These are phyloP conservation scores for Rhogogaster chlorosoma DNA, from an alignment of 2,888 invertebrate species.

Conservation along the genomic window DNA sequence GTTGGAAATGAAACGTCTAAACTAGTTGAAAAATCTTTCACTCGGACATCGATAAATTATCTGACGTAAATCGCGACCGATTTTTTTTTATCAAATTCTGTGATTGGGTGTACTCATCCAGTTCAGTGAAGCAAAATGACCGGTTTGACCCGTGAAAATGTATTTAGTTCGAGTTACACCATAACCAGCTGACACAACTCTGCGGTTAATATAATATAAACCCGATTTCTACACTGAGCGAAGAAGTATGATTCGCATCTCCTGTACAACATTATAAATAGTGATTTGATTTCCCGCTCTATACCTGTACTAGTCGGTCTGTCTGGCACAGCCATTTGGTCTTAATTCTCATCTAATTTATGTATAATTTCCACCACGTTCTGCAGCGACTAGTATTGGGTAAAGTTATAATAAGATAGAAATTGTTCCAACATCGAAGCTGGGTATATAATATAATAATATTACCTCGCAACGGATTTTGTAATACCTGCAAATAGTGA, in stretches of 20 bases:
- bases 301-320: not conserved
- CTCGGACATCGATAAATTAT: not conserved
- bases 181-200: conserved; percentile 22
- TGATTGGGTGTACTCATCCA: not conserved
- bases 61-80: not conserved
- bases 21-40: not conserved
- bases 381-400: conserved; percentile 30
- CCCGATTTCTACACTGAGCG: conserved; percentile 24
- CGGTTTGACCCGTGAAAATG: conserved; percentile 37
- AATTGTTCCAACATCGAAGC: conserved; percentile 44
- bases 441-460: conserved; percentile 47
- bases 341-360: conserved; percentile 66
- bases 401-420: conserved; percentile 36
- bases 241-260: conserved; percentile 28
- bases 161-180: conserved; percentile 30
- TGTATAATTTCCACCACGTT: conserved; percentile 63
- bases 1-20: not conserved
- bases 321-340: conserved; percentile 63
- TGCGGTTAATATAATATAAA: not conserved
- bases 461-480: conserved; percentile 54
- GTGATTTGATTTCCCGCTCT: conserved; percentile 12
- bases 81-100: not conserved
- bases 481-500: conserved; percentile 59
- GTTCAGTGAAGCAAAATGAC: conserved; percentile 24
- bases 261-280: conserved; percentile 24